A percentile compares a stretch with the other conserved stretches of the same genome.
Evolutionary conservation across 92 coral and sea anemone species (phyloP).

Genomic region (Pocillopora grandis): DNA sequence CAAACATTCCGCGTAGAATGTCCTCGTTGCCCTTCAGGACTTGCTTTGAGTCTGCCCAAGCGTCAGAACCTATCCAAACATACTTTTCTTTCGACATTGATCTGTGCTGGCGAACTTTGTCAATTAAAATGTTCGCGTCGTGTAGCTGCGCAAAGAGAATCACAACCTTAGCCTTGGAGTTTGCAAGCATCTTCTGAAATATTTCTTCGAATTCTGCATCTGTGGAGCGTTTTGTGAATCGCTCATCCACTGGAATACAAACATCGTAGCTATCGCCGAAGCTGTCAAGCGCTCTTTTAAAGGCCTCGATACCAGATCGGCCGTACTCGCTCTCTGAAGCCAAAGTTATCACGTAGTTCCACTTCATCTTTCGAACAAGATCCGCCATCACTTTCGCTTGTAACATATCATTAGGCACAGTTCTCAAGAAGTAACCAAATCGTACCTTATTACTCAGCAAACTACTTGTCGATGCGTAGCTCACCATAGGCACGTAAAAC

Average conservation of each 20-base stretch:
- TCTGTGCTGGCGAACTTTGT: conserved; percentile 52
- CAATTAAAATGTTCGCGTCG: conserved; percentile 72
- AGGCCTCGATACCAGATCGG: conserved; percentile 84
- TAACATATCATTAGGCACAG: conserved; percentile 84
- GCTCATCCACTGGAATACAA: conserved; percentile 83
- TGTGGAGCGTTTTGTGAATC: conserved; percentile 78
- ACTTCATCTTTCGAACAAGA: conserved; percentile 73
- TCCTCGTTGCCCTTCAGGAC: conserved; percentile 72
- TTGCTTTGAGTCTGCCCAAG: conserved; percentile 80
- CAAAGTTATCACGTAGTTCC: conserved; percentile 83
- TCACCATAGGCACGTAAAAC: conserved; percentile 79
- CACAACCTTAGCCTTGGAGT: conserved; percentile 75
- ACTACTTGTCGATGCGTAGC: conserved; percentile 88
- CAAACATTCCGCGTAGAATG: conserved; percentile 71
- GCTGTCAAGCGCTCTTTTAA: conserved; percentile 69
- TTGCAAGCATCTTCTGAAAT: conserved; percentile 57
- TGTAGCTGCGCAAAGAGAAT: conserved; percentile 84
- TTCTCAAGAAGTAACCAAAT: conserved; percentile 75
- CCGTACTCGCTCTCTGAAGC: conserved; percentile 92
- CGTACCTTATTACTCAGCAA: conserved; percentile 74
- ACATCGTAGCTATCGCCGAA: conserved; percentile 66
- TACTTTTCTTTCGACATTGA: conserved; percentile 51
- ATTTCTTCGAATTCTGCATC: conserved; percentile 61
- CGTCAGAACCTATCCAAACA: conserved; percentile 80
- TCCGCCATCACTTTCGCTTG: conserved; percentile 93